Percentiles rank a stretch among this genome's conserved stretches.
phyloP scores from a whole-genome alignment of 2,113 vertebrate species.

The Salvelinus fontinalis region DNA sequence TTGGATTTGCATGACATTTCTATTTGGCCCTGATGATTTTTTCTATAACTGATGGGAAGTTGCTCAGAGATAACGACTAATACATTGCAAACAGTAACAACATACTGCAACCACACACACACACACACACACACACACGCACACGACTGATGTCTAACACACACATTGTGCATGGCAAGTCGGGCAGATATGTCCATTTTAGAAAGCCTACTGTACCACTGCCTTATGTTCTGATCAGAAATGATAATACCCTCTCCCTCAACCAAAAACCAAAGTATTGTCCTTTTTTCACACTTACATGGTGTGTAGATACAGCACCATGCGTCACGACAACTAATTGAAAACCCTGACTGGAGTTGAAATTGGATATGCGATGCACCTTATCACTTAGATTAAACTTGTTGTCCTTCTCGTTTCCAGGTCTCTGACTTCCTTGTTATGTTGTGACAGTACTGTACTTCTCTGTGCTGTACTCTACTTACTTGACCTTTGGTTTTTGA shows the following conservation, averaged over 20 bases:
- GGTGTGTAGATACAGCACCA: conserved; percentile 10
- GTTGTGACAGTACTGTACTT: conserved; percentile 17
- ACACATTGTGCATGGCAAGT: not conserved
- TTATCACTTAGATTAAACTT: not conserved
- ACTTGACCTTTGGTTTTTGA: conserved; percentile 99
- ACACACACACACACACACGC: not conserved
- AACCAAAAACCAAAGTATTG: conserved; percentile 25
- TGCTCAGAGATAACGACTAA: conserved; percentile 12
- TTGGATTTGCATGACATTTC: conserved; percentile 27
- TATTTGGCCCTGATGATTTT: conserved; percentile 28
- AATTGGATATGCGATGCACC: too few relatives aligned
- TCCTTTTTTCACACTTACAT: not conserved
- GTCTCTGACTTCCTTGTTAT: not conserved
- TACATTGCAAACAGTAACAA: not conserved
- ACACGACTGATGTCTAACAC: conserved; percentile 2
- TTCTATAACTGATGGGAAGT: not conserved
- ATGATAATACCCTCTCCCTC: not conserved
- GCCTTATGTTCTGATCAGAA: conserved; percentile 24
- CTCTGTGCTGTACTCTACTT: conserved; percentile 68
- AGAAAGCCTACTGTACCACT: conserved; percentile 5
- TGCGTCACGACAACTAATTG: conserved; percentile 20
- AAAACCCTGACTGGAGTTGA: conserved; percentile 15
- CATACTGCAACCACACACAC: not conserved
- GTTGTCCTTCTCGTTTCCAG: not conserved
- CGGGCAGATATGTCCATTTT: not conserved